Base-by-base conservation (phyloP, 2,113 vertebrate species). In the Brevimyrus niger region DNA sequence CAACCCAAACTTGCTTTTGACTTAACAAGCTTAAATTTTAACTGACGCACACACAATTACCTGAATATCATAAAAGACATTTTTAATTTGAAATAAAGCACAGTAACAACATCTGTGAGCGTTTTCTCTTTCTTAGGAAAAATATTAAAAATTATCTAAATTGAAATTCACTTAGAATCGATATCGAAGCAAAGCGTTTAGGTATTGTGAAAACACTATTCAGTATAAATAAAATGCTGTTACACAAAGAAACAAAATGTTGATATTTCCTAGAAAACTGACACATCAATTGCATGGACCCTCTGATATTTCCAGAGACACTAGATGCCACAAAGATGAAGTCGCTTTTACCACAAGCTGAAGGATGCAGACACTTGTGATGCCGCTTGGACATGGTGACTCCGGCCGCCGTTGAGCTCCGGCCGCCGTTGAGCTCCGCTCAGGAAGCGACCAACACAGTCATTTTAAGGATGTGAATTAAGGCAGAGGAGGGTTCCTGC, bases 381-480 rank as follows among this genome's bases (percentile, higher is more conserved):
- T 17, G 69, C 31, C 17, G 31, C 27, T 35, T 6, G 69, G 15
- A 38, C 69, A 80, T 1, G 5, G 35, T 38, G 15, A 13, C 21
- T 80, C n/a, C n/a, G n/a, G n/a, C n/a, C n/a, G n/a, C n/a, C n/a
- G n/a, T n/a, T n/a, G n/a, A n/a, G n/a, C n/a, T n/a, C n/a, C n/a
- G n/a, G n/a, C n/a, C n/a, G n/a, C n/a, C n/a, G n/a, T n/a, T n/a
- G n/a, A 87, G 86, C 31, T 82, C n/a, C 3, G 10, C 89, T 50
- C 44, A 35, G 17, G 85, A 15, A 47, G 82, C 21, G 11, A 47
- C 15, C 35, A 53, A 58, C 58, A 44, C 15, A 86, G 65, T 87
- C 31, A 42, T 50, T 90, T 87, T 87, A 76, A 51, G 47, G 11
- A 51, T 53, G 47, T 35, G 86, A 84, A 87, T 87, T 73, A 87